Evolutionary conservation across 2,797 vertebrate species (phyloP).

Genomic region (Ctenopoma kingsleyae): DNA sequence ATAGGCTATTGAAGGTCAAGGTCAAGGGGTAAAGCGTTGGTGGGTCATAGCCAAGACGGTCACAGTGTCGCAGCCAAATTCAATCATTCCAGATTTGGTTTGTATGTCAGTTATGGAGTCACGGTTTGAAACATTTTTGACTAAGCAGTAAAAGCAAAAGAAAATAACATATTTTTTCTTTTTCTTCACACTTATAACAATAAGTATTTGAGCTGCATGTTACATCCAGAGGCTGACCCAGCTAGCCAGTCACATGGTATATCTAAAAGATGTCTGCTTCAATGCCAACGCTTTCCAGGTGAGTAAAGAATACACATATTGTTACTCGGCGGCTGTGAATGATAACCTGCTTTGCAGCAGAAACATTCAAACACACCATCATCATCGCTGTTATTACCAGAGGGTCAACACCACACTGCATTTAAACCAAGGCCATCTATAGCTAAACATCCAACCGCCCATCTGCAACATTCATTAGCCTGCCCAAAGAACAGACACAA

Average conservation of each 20-base stretch:
- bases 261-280: neutral
- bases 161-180: no score
- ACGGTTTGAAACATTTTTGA: neutral
- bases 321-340: constrained; percentile 23
- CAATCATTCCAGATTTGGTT: constrained; percentile 8
- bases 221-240: neutral
- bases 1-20: constrained; percentile 67
- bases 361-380: constrained; percentile 30
- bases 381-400: constrained; percentile 29
- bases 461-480: constrained; percentile 30
- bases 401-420: constrained; percentile 29
- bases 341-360: constrained; percentile 30
- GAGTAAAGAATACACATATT: neutral
- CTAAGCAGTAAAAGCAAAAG: no score
- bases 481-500: constrained; percentile 14
- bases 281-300: neutral
- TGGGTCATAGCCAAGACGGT: constrained; percentile 43
- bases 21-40: constrained; percentile 52
- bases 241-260: neutral
- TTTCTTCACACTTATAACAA: neutral
- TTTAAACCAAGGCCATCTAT: constrained; percentile 28
- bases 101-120: neutral
- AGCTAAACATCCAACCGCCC: constrained; percentile 10
- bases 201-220: neutral
- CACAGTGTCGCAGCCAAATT: constrained; percentile 37